phyloP scores from a whole-genome alignment of 2,113 vertebrate genomes.

The Clarias magur region DNA sequence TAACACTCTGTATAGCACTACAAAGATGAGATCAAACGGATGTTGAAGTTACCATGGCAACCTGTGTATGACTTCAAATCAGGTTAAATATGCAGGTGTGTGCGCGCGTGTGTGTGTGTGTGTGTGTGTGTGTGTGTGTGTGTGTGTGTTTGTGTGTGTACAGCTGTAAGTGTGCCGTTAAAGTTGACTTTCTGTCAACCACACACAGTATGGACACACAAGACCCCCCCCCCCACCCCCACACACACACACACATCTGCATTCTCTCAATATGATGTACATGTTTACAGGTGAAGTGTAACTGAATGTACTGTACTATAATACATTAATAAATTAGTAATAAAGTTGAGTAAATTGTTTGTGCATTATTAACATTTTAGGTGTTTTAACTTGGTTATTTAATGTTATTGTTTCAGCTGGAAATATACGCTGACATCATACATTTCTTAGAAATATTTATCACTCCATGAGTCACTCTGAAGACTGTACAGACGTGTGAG shows the following conservation, averaged over 20 bases:
- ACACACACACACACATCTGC: neutral
- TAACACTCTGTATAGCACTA: neutral
- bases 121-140: constrained; percentile 29
- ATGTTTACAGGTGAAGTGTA: neutral
- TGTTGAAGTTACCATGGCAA: constrained; percentile 3
- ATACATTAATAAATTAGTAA: neutral
- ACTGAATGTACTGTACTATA: neutral
- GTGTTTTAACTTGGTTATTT: neutral
- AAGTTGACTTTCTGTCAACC: constrained; percentile 16
- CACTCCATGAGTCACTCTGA: neutral
- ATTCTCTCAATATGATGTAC: neutral
- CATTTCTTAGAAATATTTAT: neutral
- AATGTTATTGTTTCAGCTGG: neutral
- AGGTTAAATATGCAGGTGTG: constrained; percentile 69
- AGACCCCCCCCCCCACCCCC: neutral
- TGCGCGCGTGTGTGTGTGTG: constrained; percentile 24
- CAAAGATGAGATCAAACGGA: neutral
- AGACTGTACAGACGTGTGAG: neutral
- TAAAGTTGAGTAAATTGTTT: neutral
- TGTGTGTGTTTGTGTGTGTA: neutral
- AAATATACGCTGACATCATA: neutral
- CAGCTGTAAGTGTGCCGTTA: neutral
- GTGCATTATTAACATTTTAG: neutral
- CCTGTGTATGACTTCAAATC: constrained; percentile 59
- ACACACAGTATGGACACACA: neutral